phyloP scores from a whole-genome alignment of 2,888 invertebrate species.

The Mythimna loreyi region DNA sequence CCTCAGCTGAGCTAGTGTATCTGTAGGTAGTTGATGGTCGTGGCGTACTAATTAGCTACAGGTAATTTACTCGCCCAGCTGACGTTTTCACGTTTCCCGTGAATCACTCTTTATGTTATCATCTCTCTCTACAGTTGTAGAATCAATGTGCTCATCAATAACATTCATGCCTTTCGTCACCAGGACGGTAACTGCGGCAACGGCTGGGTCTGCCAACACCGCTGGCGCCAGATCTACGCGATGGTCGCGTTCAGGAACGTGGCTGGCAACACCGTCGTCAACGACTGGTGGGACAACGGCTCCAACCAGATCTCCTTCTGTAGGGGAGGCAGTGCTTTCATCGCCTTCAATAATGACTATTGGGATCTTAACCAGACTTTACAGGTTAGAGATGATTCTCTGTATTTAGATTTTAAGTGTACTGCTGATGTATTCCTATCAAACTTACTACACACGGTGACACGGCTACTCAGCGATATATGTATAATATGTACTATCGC shows the following conservation, averaged over 20 bases:
- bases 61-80: too few species aligned
- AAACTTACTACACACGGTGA: too few species aligned
- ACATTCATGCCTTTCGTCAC: neutral
- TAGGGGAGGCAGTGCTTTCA: slow-evolving; percentile 90
- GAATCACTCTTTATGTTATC: too few species aligned
- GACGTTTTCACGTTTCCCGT: too few species aligned
- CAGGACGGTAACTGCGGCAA: slow-evolving; percentile 90
- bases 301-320: slow-evolving; percentile 95
- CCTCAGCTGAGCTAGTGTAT: too few species aligned
- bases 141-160: too few species aligned
- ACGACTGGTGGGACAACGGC: slow-evolving; percentile 94
- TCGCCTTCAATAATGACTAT: slow-evolving; percentile 91
- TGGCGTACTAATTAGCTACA: too few species aligned
- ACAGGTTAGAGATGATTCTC: slow-evolving; percentile 76
- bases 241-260: slow-evolving; percentile 94
- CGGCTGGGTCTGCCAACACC: slow-evolving; percentile 95
- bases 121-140: too few species aligned
- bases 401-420: neutral
- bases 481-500: too few species aligned
- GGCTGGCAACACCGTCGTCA: slow-evolving; percentile 89
- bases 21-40: too few species aligned
- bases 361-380: slow-evolving; percentile 88
- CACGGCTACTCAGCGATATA: too few species aligned
- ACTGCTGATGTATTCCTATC: too few species aligned
- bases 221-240: slow-evolving; percentile 94